A percentile compares a stretch with the other conserved stretches of the same genome.
Evolutionary conservation across 2,888 invertebrate species (phyloP).

Genomic region (Heliconius ismenius): DNA sequence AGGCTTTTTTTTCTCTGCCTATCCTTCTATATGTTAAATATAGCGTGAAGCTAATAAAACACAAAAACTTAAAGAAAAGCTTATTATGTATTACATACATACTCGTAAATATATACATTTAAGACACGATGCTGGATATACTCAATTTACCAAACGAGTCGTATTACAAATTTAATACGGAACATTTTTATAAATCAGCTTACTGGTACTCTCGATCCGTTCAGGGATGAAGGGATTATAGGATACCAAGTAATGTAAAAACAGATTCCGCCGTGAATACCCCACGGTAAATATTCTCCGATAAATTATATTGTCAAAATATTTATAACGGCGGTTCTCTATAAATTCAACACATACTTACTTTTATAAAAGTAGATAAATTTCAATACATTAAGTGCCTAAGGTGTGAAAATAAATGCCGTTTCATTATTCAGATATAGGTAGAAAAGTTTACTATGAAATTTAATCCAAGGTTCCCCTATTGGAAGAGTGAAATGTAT

Average conservation of each 20-base stretch:
- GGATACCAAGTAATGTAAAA: constrained; percentile 39
- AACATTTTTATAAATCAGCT: constrained; percentile 41
- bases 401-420: neutral
- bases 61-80: neutral
- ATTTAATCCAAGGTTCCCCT: constrained; percentile 22
- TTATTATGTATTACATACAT: neutral
- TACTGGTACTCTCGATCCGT: constrained; percentile 39
- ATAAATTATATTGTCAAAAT: constrained; percentile 32
- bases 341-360: constrained; percentile 2
- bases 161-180: constrained; percentile 40
- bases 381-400: neutral
- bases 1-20: neutral
- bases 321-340: constrained; percentile 16
- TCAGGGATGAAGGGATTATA: constrained; percentile 43
- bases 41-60: neutral
- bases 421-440: constrained; percentile 5
- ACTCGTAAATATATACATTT: neutral
- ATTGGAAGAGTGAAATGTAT: constrained; percentile 26
- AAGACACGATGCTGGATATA: neutral
- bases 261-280: constrained; percentile 38
- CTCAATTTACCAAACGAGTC: constrained; percentile 28
- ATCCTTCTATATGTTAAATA: neutral
- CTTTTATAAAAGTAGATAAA: constrained; percentile 5
- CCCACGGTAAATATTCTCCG: constrained; percentile 36
- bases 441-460: constrained; percentile 20